These are phyloP conservation scores for Ectemnius continuus DNA, from an alignment of 2,888 invertebrate species.

Conservation along the genomic window DNA sequence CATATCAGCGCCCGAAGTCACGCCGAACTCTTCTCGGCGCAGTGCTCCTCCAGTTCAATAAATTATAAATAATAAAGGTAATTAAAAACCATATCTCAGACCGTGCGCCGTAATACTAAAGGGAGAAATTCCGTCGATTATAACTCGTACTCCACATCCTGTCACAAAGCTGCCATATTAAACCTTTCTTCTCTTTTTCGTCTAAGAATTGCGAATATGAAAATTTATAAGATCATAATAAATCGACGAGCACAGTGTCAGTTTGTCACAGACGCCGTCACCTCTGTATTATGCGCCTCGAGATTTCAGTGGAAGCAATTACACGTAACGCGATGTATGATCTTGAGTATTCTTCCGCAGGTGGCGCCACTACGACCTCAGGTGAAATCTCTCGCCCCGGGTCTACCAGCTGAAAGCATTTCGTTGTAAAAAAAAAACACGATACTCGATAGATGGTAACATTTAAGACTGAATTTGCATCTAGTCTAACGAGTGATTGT, in stretches of 20 bases:
- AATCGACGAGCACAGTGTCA: background rate
- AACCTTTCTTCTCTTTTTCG: background rate
- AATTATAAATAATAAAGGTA: conserved; percentile 59
- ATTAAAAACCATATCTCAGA: conserved; percentile 35
- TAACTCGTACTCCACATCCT: conserved; percentile 7
- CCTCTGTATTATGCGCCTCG: background rate
- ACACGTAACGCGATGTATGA: conserved; percentile 16
- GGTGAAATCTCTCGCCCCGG: conserved; percentile 13
- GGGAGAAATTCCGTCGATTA: conserved; percentile 21
- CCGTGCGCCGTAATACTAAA: conserved; percentile 49
- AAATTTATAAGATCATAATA: conserved; percentile 18
- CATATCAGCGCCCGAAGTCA: conserved; percentile 27
- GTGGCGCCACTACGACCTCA: background rate
- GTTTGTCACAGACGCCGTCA: conserved; percentile 12
- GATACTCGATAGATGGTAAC: background rate
- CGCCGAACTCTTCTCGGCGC: conserved; percentile 14
- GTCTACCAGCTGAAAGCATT: conserved; percentile 11
- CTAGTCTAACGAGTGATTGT: too few species aligned
- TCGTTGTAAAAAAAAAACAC: too few species aligned
- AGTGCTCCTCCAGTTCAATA: conserved; percentile 44
- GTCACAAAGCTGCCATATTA: background rate
- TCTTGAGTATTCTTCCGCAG: conserved; percentile 17
- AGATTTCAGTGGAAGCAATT: background rate
- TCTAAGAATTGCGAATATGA: conserved; percentile 11
- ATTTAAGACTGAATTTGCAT: background rate